Base-by-base conservation (phyloP, 2,113 vertebrate genomes). In the Mandrillus leucophaeus region DNA sequence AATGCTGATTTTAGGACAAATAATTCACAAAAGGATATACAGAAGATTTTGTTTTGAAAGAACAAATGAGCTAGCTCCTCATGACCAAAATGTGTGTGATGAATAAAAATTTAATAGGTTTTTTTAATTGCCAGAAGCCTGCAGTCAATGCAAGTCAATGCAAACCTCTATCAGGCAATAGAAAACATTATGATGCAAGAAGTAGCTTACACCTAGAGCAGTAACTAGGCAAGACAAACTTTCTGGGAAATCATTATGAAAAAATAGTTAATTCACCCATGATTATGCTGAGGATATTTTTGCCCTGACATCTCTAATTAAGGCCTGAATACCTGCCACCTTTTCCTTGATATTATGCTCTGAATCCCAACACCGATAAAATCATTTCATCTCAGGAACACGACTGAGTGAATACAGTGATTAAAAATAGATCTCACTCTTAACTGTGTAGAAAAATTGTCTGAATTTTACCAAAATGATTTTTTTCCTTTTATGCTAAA, bases 201-300 rank as follows among this genome's bases (percentile, higher is more conserved):
- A 48, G 35, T 32, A 61, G 80, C 18, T 64, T 95, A 40, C 5
- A 95, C 23, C n/a, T 82, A 80, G 45, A 75, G 48, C 8, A 80
- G 48, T 57, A 86, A 72, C 17, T n/a, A 83, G 52, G 18, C 45
- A 83, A 84, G 64, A 81, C 59, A 70, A 89, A 96, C 89, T 79
- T 93, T n/a, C 78, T 92, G 18, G 82, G 43, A 96, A 94, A 52
- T 85, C 30, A 76, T 91, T 93, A 95, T 32, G 61, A 97, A 97
- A 96, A 84, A 57, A 75, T n/a, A 68, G 59, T 75, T 97, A 96
- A 97, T 92, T 95, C 40, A 83, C 23, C 30, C 17, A 20, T 84
- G 96, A 95, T 93, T 93, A 88, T 84, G 13, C 48, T 76, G 55
- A 91, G 43, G 40, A 70, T 87, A 86, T 76, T 96, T 92, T 95